Percentiles rank a stretch among this genome's conserved stretches.
Evolutionary conservation across 2,888 invertebrate genomes (phyloP).

Genomic region (Mycalesis mineus): DNA sequence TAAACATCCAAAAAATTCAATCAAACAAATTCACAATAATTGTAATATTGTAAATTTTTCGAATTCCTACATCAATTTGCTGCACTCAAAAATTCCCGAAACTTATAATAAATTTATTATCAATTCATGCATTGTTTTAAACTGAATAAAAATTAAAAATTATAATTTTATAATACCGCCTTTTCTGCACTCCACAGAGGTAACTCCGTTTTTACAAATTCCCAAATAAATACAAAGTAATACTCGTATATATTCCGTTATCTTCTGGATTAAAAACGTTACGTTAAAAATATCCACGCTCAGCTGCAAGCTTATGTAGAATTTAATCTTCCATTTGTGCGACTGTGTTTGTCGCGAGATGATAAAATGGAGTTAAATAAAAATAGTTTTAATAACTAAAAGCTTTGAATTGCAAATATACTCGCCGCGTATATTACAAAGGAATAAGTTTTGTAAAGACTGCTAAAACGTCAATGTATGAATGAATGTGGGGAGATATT

Average conservation of each 20-base stretch:
- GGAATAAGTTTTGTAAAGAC: neutral
- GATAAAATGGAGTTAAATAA: constrained; percentile 21
- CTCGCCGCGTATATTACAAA: neutral
- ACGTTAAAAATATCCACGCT: constrained; percentile 22
- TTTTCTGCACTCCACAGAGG: neutral
- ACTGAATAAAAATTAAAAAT: neutral
- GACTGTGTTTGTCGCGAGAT: constrained; percentile 17
- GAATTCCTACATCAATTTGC: too few relatives aligned
- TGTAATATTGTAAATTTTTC: too few relatives aligned
- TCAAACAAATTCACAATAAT: neutral
- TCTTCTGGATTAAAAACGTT: constrained; percentile 23
- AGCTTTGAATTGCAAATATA: neutral
- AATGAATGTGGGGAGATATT: neutral
- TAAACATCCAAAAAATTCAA: too few relatives aligned
- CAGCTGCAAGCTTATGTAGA: constrained; percentile 22
- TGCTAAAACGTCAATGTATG: neutral
- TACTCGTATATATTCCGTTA: constrained; percentile 18
- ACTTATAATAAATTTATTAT: neutral
- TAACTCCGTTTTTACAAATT: constrained; percentile 7
- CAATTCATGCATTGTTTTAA: neutral
- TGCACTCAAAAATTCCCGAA: neutral
- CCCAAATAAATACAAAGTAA: constrained; percentile 10
- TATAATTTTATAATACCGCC: neutral
- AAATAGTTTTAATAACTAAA: constrained; percentile 15
- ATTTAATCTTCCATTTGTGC: constrained; percentile 27